Conservation (phyloP, 2,797 vertebrate species). For the Pristis pectinata region DNA sequence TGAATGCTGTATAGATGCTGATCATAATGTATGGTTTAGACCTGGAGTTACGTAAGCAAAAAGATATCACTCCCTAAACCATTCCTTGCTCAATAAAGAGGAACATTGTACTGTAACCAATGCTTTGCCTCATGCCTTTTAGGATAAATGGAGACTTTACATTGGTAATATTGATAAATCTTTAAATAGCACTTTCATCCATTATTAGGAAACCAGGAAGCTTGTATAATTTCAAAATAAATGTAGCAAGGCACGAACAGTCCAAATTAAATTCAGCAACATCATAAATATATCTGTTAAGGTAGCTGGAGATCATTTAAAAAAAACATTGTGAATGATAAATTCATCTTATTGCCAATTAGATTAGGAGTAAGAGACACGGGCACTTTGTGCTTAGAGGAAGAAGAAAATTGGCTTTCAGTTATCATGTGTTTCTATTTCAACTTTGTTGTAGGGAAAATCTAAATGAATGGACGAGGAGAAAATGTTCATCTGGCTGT, state of each 20-base stretch:
- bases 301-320: not conserved
- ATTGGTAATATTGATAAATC: not conserved
- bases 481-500: not conserved
- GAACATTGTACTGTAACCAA: not conserved
- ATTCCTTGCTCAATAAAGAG: conserved; percentile 4
- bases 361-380: not conserved
- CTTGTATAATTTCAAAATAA: not conserved
- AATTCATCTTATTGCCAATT: not conserved
- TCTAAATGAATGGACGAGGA: conserved; percentile 4
- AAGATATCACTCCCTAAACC: not conserved
- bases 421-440: not conserved
- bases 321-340: not conserved
- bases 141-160: conserved; percentile 1
- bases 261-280: not conserved
- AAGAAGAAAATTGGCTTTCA: not conserved
- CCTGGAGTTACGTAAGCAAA: not conserved
- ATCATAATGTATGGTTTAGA: not conserved
- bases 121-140: not conserved
- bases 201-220: not conserved
- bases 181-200: not conserved
- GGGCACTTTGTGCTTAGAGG: not conserved
- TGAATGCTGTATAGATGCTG: not conserved
- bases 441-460: not conserved
- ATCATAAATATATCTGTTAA: not conserved
- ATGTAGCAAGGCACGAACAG: not conserved